Evolutionary conservation across 2,797 vertebrate genomes (phyloP), one percentile per base, ranked within the genome.

Genomic region (Paguma larvata): DNA sequence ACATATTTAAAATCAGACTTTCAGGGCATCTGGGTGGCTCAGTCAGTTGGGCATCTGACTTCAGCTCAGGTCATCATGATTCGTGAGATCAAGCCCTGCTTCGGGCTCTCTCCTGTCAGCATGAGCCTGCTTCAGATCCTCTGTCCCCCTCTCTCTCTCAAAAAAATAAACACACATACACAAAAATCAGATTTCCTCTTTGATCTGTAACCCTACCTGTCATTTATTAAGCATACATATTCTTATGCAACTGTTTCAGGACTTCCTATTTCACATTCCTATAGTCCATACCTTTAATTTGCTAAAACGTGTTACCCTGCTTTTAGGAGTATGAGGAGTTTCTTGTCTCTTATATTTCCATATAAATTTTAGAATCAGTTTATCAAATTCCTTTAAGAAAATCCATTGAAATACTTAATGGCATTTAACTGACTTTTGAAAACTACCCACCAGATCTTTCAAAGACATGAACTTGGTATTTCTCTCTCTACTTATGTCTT

Each of bases 351-450:
- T 92, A 59, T 1, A 67, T 46, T 59, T 67, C 32, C n/a, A 41
- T 53, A 63, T 62, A 72, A 80, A 73, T 80, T 85, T 95, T n/a
- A 95, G 15, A 91, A 79, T 85, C n/a, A 63, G 21, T 21, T 23
- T 82, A 51, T 72, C 21, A 53, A 72, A 51, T 82, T 82, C 65
- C 48, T 78, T 51, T 78, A n/a, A 86, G 44, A 73, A 75, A 41
- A 62, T 5, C 15, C 78, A 13, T 30, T 62, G 48, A 21, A 85
- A 80, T 78, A 34, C 44, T 38, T 48, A 84, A 9, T 46, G 32
- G 41, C 21, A 87, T 80, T 63, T 59, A 80, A 75, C 0, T 88
- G 48, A 83, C 3, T 73, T 92, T 77, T 62, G 4, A 82, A 34
- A 96, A 96, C n/a, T 46, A 90, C 5, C 41, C 44, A 95, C 0